These are phyloP conservation scores for Cettia cetti DNA, from an alignment of 2,113 vertebrate species.

Conservation along the genomic window DNA sequence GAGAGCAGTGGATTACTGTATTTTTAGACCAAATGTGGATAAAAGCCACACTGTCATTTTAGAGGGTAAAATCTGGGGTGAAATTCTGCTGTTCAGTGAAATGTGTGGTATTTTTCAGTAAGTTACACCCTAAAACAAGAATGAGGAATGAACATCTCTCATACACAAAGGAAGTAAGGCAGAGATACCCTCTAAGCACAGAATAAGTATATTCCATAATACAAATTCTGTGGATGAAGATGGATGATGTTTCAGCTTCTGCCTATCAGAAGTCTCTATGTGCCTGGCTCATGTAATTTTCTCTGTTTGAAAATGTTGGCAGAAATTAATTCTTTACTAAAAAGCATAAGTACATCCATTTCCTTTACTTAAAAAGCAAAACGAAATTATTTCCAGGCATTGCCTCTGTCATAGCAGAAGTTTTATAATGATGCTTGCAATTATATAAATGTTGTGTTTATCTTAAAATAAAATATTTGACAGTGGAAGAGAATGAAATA, in stretches of 20 bases:
- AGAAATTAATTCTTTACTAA: conserved; percentile 26
- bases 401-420: not conserved
- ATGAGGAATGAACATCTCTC: not conserved
- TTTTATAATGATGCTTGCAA: not conserved
- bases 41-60: not conserved
- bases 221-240: not conserved
- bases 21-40: not conserved
- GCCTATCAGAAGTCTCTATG: not conserved
- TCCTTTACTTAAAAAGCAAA: conserved; percentile 32
- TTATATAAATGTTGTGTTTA: not conserved
- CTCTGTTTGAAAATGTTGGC: not conserved
- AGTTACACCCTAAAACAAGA: not conserved
- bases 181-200: not conserved
- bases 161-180: not conserved
- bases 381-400: not conserved
- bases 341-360: not conserved
- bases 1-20: not conserved
- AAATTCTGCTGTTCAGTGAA: not conserved
- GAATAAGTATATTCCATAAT: not conserved
- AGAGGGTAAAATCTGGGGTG: not conserved
- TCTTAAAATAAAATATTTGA: not conserved
- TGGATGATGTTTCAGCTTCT: not conserved
- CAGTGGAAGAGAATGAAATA: not conserved
- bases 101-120: not conserved
- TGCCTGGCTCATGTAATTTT: not conserved